Percentiles rank a stretch among this genome's conserved stretches.
These are phyloP conservation scores for Chydorus sphaericus DNA, from an alignment of 2,888 invertebrate genomes.

Conservation along the genomic window DNA sequence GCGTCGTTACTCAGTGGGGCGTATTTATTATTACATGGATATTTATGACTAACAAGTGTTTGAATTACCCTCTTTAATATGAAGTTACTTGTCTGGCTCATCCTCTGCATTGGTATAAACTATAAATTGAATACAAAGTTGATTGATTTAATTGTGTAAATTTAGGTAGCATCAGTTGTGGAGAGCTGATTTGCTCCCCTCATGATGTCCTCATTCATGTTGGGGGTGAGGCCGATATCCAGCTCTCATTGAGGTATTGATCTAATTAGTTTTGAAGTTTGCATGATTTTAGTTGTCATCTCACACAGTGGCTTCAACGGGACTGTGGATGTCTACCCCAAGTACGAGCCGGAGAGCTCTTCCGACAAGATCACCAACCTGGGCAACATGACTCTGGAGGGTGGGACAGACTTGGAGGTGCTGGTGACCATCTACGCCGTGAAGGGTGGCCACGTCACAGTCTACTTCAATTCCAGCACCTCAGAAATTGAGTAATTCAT, in stretches of 20 bases:
- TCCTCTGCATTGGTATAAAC: too few species aligned
- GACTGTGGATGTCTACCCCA: constrained; percentile 4
- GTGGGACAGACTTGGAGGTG: neutral
- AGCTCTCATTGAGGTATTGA: neutral
- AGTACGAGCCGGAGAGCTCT: neutral
- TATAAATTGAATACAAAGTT: too few species aligned
- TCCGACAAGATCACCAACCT: constrained; percentile 5
- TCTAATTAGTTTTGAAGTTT: neutral
- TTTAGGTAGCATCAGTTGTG: too few species aligned
- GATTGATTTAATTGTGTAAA: too few species aligned
- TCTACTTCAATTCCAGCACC: constrained; percentile 3
- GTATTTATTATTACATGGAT: neutral
- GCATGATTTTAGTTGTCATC: neutral
- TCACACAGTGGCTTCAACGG: constrained; percentile 6
- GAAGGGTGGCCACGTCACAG: constrained; percentile 10
- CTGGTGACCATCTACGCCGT: neutral
- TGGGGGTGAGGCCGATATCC: constrained; percentile 1
- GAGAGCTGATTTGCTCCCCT: neutral
- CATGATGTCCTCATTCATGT: constrained; percentile 7
- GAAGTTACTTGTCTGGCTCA: neutral
- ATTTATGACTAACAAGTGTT: neutral
- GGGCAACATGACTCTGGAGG: constrained; percentile 3
- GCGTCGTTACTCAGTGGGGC: neutral
- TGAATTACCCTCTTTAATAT: neutral
- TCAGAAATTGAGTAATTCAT: neutral